Base-by-base conservation (phyloP, 2,797 vertebrate genomes). In the Novumbra hubbsi region DNA sequence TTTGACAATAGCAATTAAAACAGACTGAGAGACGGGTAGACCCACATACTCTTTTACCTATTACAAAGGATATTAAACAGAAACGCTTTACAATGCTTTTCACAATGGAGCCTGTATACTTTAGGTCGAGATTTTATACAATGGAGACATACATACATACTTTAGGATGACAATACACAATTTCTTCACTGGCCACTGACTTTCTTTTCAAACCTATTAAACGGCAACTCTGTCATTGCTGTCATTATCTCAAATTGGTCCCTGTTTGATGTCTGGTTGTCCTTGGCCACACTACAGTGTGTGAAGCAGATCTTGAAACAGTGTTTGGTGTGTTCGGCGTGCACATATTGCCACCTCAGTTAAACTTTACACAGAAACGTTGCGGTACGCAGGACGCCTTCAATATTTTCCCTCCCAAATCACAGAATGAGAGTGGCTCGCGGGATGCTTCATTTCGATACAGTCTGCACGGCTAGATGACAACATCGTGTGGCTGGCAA, bases 401-500 rank as follows among this genome's bases (percentile, higher is more conserved):
- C 45, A 50, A 72, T 5, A 73, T 72, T 63, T 74, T 78, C 70
- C 52, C 21, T 27, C 73, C 49, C 34, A 75, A 73, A 70, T 7
- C n/a, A 21, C 71, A 64, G 11, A 28, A 68, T 62, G 78, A 69
- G 74, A 63, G 70, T 74, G 73, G 74, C 70, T 83, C 72, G 32
- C 32, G 49, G 17, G 16, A 78, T 76, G 71, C 30, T 63, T 48
- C 16, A n/a, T 34, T 48, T 64, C 27, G 24, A 72, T 79, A 72
- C 38, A 24, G 70, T 72, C 63, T 49, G 65, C 45, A 49, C 38
- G 38, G 52, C 11, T 5, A 17, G 62, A 70, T 74, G 17, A 78
- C 72, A 69, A 62, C 49, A 72, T 15, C n/a, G n/a, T n/a, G n/a
- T n/a, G 24, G 16, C 21, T 9, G 45, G 38, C 48, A 49, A 21